Evolutionary conservation across 2,797 vertebrate species (phyloP), one percentile per base, ranked within the genome.

Genomic region (Chloroceryle inda): DNA sequence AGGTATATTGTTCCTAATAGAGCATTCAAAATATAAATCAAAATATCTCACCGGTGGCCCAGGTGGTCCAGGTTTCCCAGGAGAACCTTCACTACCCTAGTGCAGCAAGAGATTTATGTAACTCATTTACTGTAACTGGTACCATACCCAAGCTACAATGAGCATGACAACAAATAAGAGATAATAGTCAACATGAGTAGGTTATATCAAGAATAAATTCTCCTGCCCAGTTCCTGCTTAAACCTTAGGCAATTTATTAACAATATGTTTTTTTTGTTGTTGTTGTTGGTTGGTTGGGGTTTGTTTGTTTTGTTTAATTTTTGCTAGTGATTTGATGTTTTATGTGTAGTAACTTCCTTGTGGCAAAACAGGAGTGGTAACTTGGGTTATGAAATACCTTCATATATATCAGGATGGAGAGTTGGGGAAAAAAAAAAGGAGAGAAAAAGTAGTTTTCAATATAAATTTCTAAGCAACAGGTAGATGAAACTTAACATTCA

Each of bases 21-120:
- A 89, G 45, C 5, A 81, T 50, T 61, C 24, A 81, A 90, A 89
- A 61, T 11, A 88, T 9, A 77, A 95, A 88, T 1, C 5, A 80
- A 68, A 88, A 77, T 78, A 94, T 99, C 99, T 99, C 98, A 99
- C 99, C 80, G 99, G 99, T 62, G 99, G 99, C 81, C 99, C 99
- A 82, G 99, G 99, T 77, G 98, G 99, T 94, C 99, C 99, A 88
- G 98, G 98, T 90, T 96, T 98, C 73, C 99, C 99, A 64, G 98
- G 93, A 56, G 98, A 96, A n/a, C 99, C 99, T 94, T 99, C 99
- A 22, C 91, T 98, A 85, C 99, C 99, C 99, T 99, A 97, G n/a
- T 94, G 96, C 64, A 97, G 66, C 96, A 91, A 97, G 71, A 97
- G 40, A 96, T 83, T 35, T 26, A 87, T 26, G 17, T 17, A 77